These are phyloP conservation scores for Pandemis corylana DNA, from an alignment of 2,888 invertebrate species.

Conservation along the genomic window DNA sequence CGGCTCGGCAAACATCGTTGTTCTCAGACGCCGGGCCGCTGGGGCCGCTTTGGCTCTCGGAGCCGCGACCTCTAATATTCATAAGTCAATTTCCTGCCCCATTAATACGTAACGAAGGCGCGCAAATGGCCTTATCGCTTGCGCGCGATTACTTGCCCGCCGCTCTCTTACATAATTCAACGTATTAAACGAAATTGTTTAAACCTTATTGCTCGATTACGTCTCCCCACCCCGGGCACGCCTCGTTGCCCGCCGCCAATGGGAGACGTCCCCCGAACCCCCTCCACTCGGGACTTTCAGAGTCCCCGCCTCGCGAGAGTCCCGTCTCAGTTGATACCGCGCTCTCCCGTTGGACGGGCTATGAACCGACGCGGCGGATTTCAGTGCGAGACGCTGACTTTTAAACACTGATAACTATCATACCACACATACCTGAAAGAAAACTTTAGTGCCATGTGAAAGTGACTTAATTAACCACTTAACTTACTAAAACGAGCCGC, in stretches of 20 bases:
- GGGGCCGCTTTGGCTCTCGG: slow-evolving; percentile 74
- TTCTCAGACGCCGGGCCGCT: slow-evolving; percentile 59
- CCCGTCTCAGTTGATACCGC: slow-evolving; percentile 62
- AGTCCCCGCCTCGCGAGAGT: slow-evolving; percentile 61
- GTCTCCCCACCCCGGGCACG: slow-evolving; percentile 81
- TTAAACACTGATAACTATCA: slow-evolving; percentile 11
- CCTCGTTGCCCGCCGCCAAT: slow-evolving; percentile 79
- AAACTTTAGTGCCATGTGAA: slow-evolving; percentile 48
- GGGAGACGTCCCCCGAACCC: slow-evolving; percentile 55
- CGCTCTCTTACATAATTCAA: slow-evolving; percentile 85
- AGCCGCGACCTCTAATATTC: slow-evolving; percentile 83
- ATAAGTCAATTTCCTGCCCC: slow-evolving; percentile 85
- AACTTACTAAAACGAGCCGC: neutral
- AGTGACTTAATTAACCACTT: slow-evolving; percentile 48
- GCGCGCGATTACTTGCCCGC: slow-evolving; percentile 84
- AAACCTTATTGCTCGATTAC: slow-evolving; percentile 86
- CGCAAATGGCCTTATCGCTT: slow-evolving; percentile 85
- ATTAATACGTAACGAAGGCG: slow-evolving; percentile 86
- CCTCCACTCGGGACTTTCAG: slow-evolving; percentile 53
- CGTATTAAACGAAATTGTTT: slow-evolving; percentile 86
- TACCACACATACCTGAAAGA: slow-evolving; percentile 29
- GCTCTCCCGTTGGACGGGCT: slow-evolving; percentile 43
- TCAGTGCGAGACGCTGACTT: slow-evolving; percentile 53
- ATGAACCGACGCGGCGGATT: slow-evolving; percentile 51
- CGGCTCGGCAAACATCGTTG: slow-evolving; percentile 80